These are phyloP conservation scores for Trisateles emortualis DNA, from an alignment of 2,888 invertebrate species.

Conservation along the genomic window DNA sequence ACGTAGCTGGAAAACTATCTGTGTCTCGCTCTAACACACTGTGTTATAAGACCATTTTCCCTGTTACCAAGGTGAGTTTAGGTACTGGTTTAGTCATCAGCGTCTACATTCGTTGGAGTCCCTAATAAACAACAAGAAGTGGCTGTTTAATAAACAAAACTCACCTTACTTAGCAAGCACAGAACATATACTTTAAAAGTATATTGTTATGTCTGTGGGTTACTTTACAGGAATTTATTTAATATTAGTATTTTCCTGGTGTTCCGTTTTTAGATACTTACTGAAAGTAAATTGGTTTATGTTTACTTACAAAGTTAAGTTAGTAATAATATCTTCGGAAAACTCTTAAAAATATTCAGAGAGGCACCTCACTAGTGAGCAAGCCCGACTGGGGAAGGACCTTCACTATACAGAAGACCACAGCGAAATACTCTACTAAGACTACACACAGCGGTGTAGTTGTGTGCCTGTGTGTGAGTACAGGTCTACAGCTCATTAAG, in stretches of 20 bases:
- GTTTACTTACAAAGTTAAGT: too few species aligned
- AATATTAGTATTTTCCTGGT: neutral
- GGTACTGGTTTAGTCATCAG: conserved; percentile 55
- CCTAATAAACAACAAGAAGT: conserved; percentile 53
- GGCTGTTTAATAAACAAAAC: conserved; percentile 58
- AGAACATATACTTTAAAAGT: neutral
- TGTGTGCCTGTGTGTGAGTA: too few species aligned
- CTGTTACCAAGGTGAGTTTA: conserved; percentile 49
- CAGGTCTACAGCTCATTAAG: too few species aligned
- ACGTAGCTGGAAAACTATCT: conserved; percentile 69
- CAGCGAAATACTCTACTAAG: too few species aligned
- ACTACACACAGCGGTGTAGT: too few species aligned
- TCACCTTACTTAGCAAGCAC: conserved; percentile 32
- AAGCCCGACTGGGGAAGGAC: too few species aligned
- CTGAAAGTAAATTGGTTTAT: too few species aligned
- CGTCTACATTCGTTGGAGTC: conserved; percentile 46
- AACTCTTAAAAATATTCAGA: too few species aligned
- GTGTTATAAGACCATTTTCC: conserved; percentile 57
- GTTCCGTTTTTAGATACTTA: neutral
- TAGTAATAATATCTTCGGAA: too few species aligned
- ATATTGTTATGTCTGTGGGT: neutral
- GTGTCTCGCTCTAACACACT: conserved; percentile 60
- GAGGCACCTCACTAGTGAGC: too few species aligned
- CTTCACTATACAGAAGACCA: too few species aligned
- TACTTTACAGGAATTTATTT: neutral